Conservation (phyloP, 2,888 invertebrate genomes). For the Prosapia bicincta region DNA sequence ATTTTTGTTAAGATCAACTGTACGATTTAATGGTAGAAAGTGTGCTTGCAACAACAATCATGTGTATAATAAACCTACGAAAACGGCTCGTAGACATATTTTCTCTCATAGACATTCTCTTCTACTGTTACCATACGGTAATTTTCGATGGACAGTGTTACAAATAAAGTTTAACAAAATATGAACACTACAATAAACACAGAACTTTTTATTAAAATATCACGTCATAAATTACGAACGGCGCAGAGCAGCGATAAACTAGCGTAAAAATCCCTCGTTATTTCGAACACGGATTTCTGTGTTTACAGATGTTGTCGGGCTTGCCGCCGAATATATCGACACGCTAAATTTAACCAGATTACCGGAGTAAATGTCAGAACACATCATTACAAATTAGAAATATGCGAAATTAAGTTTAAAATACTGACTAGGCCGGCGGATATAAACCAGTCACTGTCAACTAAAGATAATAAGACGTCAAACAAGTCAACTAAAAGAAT, state of each 20-base stretch:
- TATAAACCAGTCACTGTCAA: neutral
- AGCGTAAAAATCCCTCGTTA: neutral
- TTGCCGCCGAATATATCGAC: neutral
- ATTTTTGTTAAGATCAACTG: no score
- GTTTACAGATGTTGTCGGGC: neutral
- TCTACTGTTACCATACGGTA: no score
- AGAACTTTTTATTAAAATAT: no score
- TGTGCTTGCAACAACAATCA: no score
- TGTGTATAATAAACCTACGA: no score
- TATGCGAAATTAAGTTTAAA: neutral
- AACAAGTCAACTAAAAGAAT: neutral
- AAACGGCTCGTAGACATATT: no score
- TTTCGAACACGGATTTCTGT: neutral
- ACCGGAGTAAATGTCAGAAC: neutral
- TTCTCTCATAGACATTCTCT: no score
- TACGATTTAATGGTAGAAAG: no score
- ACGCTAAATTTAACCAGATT: neutral
- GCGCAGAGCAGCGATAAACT: neutral
- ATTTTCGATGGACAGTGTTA: no score
- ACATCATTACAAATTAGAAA: neutral
- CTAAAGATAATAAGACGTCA: neutral
- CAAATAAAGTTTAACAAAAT: no score
- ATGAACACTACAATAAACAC: no score
- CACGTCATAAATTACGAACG: no score
- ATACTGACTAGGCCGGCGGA: neutral